phyloP scores from a whole-genome alignment of 2,113 vertebrate species.

The human region DNA sequence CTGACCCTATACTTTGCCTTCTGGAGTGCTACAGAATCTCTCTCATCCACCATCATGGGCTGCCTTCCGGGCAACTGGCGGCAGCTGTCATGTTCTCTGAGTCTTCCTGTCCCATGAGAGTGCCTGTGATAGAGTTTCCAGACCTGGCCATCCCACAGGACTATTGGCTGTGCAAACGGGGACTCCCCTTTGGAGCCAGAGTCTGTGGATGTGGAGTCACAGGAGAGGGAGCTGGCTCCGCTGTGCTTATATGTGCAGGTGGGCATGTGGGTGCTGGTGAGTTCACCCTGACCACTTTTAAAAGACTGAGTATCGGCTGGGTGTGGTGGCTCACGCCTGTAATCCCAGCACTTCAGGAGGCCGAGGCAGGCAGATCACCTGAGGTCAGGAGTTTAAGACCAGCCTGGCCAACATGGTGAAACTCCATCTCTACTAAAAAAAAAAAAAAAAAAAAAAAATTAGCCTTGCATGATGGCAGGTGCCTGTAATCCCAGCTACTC shows the following conservation, averaged over 20 bases:
- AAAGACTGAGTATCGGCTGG: not conserved
- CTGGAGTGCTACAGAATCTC: not conserved
- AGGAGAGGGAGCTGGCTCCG: too few species aligned
- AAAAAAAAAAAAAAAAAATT: not conserved
- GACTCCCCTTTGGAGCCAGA: too few species aligned
- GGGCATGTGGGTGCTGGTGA: fast-evolving
- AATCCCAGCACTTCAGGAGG: too few species aligned
- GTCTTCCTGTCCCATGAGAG: too few species aligned
- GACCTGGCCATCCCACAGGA: not conserved
- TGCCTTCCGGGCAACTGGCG: not conserved
- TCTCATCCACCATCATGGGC: fast-evolving
- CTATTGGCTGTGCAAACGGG: fast-evolving
- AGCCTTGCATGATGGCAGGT: not conserved
- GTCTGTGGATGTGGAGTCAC: not conserved
- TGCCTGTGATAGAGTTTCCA: fast-evolving
- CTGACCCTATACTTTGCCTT: not conserved
- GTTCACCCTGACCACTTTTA: not conserved
- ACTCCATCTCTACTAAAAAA: not conserved
- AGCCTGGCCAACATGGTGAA: not conserved
- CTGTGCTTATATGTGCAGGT: fast-evolving
- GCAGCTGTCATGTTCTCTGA: fast-evolving
- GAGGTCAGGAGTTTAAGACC: not conserved
- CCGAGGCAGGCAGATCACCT: not conserved
- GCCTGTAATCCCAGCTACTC: not conserved
- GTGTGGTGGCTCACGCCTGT: too few species aligned